phyloP scores from a whole-genome alignment of 2,113 vertebrate species.

The Istiophorus platypterus region DNA sequence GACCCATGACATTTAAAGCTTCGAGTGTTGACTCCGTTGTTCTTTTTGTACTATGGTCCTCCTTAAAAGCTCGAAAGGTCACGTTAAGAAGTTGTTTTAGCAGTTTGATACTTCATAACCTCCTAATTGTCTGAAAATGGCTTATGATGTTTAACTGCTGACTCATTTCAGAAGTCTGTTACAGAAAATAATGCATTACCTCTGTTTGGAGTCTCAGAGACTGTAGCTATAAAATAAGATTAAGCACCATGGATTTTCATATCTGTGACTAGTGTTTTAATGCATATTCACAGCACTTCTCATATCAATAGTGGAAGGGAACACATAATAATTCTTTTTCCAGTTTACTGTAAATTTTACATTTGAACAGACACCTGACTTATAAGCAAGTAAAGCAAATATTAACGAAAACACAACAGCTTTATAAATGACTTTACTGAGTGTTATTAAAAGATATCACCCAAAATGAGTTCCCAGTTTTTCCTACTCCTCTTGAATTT shows the following conservation, averaged over 20 bases:
- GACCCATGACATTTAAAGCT: neutral
- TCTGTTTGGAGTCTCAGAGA: no score
- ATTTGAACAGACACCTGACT: neutral
- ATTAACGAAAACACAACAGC: neutral
- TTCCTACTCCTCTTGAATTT: neutral
- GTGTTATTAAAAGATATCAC: neutral
- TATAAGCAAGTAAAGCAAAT: neutral
- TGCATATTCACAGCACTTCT: no score
- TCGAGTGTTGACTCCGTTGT: neutral
- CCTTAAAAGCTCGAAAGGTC: neutral
- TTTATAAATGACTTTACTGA: neutral
- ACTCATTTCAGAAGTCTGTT: neutral
- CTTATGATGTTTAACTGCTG: no score
- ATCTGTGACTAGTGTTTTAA: no score
- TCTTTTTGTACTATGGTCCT: neutral
- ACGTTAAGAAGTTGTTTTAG: no score
- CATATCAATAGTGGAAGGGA: no score
- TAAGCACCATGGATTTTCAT: neutral
- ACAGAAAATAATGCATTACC: neutral
- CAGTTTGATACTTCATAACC: no score
- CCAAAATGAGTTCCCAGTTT: neutral
- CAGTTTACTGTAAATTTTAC: no score
- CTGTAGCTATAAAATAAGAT: neutral
- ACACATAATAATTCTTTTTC: neutral
- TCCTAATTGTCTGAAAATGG: no score